Evolutionary conservation across 2,888 invertebrate species (phyloP), one percentile per base, ranked within the genome.

Genomic region (Agapetus fuscipes): DNA sequence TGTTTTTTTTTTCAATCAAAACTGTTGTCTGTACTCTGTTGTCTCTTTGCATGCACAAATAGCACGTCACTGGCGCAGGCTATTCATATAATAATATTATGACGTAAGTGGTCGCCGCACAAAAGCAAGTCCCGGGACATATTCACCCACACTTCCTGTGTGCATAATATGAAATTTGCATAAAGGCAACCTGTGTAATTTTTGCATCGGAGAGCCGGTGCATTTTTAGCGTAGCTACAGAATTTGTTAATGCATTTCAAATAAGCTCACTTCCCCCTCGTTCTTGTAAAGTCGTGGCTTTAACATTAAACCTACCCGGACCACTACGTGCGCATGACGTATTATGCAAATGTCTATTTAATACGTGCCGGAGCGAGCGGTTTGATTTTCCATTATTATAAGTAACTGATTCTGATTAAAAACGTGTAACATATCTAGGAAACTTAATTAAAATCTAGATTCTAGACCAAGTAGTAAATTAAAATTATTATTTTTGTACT

Each of bases 81-180:
- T n/a, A n/a, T n/a, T n/a, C n/a, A n/a, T n/a, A n/a, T n/a, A n/a
- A n/a, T n/a, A n/a, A n/a, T n/a, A n/a, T n/a, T n/a, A n/a, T n/a
- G n/a, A n/a, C n/a, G 15, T 30, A 15, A 30, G 16, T 16, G 16
- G 15, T 32, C 32, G 27, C 28, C 28, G 27, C 34, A 35, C 34
- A 34, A 40, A 35, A 34, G 34, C 34, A 25, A 35, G 34, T 27
- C 41, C 36, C 28, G 31, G 35, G 26, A 31, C 41, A 41, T 36
- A 41, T 31, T 41, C 31, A 41, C 36, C 36, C 41, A 13, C 36
- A 41, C 41, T 41, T 41, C 41, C 41, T 30, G 41, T 31, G 31
- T 30, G 41, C 30, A 41, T 41, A 36, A 36, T 41, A 31, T 31
- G 11, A 27, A 40, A 41, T 41, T 41, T 17, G 31, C 41, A 36